phyloP scores from a whole-genome alignment of 2,888 invertebrate species.

The Caenorhabditis drosophilae region DNA sequence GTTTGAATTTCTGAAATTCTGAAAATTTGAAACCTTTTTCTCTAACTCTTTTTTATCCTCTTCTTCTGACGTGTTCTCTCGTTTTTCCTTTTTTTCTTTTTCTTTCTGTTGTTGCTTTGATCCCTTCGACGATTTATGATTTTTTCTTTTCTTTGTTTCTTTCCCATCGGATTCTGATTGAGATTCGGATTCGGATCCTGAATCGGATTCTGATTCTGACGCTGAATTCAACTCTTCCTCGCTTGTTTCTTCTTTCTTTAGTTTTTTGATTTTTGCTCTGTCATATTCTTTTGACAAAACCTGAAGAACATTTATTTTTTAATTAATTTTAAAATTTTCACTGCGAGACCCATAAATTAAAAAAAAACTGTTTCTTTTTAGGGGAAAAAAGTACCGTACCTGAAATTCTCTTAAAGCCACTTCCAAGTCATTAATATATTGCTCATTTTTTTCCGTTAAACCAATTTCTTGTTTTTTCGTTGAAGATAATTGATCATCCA shows the following conservation, averaged over 20 bases:
- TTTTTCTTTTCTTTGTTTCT: neutral
- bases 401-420: slow-evolving; percentile 57
- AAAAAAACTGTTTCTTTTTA: too few species aligned
- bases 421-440: slow-evolving; percentile 53
- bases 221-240: slow-evolving; percentile 2
- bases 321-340: too few species aligned
- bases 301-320: too few species aligned
- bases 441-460: slow-evolving; percentile 31
- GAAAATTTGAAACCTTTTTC: neutral
- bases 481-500: neutral
- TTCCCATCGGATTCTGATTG: neutral
- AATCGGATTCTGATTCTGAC: too few species aligned
- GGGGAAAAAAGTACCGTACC: too few species aligned
- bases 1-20: too few species aligned
- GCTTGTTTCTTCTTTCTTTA: neutral
- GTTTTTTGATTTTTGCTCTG: slow-evolving; percentile 4
- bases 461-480: slow-evolving; percentile 13
- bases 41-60: slow-evolving; percentile 4
- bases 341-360: too few species aligned
- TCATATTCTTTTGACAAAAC: slow-evolving; percentile 17
- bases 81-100: neutral
- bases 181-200: too few species aligned
- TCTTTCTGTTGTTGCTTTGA: too few species aligned
- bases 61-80: slow-evolving; percentile 1
- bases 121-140: neutral